Evolutionary conservation across 1,140 invertebrate species (phyloP).

Genomic region (Pogonus chalceus): DNA sequence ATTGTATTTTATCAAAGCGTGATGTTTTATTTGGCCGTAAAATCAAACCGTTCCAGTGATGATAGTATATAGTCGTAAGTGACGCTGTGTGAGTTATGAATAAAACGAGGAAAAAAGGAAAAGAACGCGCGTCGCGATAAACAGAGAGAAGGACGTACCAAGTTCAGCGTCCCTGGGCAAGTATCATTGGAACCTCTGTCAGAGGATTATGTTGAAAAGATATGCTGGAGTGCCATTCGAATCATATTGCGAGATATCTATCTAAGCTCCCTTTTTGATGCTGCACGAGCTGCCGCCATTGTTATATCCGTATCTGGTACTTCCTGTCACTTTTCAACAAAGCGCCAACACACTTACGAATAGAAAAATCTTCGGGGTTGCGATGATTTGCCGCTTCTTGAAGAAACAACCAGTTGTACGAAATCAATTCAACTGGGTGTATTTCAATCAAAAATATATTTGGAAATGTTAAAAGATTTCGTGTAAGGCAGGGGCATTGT

Average conservation of each 20-base stretch:
- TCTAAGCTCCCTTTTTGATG: slow-evolving; percentile 22
- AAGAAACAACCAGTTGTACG: background rate
- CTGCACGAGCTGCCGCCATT: slow-evolving; percentile 17
- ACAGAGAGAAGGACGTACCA: slow-evolving; percentile 11
- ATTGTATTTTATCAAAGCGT: too few species aligned
- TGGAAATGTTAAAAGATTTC: slow-evolving; percentile 20
- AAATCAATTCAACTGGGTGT: slow-evolving; percentile 21
- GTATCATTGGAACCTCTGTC: slow-evolving; percentile 22
- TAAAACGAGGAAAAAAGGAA: background rate
- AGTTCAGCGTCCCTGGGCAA: slow-evolving; percentile 21
- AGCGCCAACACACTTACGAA: background rate
- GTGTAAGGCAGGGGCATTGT: slow-evolving; percentile 19
- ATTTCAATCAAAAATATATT: slow-evolving; percentile 27
- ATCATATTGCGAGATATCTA: slow-evolving; percentile 26
- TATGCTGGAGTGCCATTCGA: slow-evolving; percentile 22
- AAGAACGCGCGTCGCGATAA: background rate
- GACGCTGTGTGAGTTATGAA: too few species aligned
- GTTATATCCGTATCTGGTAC: slow-evolving; percentile 17
- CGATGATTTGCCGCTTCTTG: background rate
- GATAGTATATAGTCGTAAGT: too few species aligned
- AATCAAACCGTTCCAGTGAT: too few species aligned
- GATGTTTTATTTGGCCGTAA: too few species aligned
- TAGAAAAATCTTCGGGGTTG: background rate
- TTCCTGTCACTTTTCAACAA: slow-evolving; percentile 12
- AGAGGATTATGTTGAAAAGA: slow-evolving; percentile 21